phyloP scores from a whole-genome alignment of 1,140 invertebrate species.

The Tetraneura akinire region DNA sequence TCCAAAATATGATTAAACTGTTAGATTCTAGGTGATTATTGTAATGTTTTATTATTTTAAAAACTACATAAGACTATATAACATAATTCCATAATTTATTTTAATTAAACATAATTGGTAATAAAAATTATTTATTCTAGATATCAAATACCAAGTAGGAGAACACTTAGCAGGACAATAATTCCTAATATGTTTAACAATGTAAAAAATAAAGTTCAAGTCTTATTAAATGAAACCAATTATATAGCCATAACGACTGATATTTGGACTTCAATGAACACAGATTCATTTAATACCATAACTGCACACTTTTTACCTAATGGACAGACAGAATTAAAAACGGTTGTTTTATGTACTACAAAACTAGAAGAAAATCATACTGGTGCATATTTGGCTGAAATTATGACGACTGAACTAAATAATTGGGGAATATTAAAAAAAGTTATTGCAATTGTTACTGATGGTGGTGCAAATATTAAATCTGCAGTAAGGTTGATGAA shows the following conservation, averaged over 20 bases:
- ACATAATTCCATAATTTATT: background rate
- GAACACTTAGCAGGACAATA: background rate
- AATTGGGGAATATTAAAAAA: slow-evolving; percentile 7
- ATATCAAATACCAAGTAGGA: slow-evolving; percentile 16
- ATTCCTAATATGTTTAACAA: slow-evolving; percentile 1
- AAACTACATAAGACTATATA: background rate
- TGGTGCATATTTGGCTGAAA: background rate
- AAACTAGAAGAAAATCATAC: background rate
- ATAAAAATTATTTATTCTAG: background rate
- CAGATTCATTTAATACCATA: background rate
- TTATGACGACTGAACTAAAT: background rate
- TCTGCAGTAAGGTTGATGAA: background rate
- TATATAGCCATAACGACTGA: slow-evolving; percentile 15
- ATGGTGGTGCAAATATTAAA: slow-evolving; percentile 11
- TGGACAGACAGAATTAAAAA: background rate
- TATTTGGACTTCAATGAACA: slow-evolving; percentile 17
- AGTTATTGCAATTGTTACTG: background rate
- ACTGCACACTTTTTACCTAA: slow-evolving; percentile 4
- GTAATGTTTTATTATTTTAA: no score
- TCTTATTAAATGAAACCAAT: background rate
- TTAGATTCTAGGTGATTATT: slow-evolving; percentile 30
- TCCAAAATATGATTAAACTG: slow-evolving; percentile 13
- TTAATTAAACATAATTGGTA: no score
- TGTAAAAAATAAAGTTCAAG: background rate
- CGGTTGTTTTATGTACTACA: background rate